Conservation (phyloP, 2,888 invertebrate species). For the Oligia fasciuncula region DNA sequence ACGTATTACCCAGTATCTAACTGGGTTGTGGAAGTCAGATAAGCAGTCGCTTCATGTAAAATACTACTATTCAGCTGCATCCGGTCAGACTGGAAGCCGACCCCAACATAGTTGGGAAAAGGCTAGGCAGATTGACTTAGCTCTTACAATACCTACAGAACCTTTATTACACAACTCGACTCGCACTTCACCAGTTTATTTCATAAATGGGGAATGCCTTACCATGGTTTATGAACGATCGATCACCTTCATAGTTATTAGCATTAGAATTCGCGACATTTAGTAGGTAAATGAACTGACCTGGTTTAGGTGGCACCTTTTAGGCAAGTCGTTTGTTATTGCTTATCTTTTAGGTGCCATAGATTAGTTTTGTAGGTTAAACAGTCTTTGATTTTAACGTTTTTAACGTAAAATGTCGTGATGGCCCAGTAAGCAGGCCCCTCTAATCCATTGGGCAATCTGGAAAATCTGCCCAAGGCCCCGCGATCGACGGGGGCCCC, state of each 20-base stretch:
- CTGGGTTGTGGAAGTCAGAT: too few relatives aligned
- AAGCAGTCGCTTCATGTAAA: too few relatives aligned
- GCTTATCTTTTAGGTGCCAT: constrained; percentile 39
- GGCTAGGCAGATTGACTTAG: background rate
- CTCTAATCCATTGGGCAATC: too few relatives aligned
- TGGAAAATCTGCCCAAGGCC: too few relatives aligned
- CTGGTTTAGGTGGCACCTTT: constrained; percentile 37
- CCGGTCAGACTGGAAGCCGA: too few relatives aligned
- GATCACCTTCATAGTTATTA: constrained; percentile 43
- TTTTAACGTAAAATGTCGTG: background rate
- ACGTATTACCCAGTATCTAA: too few relatives aligned
- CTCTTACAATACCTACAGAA: background rate
- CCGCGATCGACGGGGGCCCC: too few relatives aligned
- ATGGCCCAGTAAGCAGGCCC: background rate
- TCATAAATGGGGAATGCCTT: background rate
- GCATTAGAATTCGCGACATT: constrained; percentile 56
- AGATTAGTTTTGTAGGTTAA: constrained; percentile 24
- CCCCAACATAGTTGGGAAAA: too few relatives aligned
- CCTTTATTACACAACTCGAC: background rate
- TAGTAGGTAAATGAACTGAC: constrained; percentile 53
- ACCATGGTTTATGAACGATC: constrained; percentile 41
- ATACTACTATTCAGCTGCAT: too few relatives aligned
- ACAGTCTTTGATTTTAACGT: background rate
- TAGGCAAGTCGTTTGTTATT: constrained; percentile 27
- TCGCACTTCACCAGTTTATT: constrained; percentile 3